A percentile compares a stretch with the other conserved stretches of the same genome.
phyloP scores from a whole-genome alignment of 2,888 invertebrate genomes.

The Drosophila monieri region DNA sequence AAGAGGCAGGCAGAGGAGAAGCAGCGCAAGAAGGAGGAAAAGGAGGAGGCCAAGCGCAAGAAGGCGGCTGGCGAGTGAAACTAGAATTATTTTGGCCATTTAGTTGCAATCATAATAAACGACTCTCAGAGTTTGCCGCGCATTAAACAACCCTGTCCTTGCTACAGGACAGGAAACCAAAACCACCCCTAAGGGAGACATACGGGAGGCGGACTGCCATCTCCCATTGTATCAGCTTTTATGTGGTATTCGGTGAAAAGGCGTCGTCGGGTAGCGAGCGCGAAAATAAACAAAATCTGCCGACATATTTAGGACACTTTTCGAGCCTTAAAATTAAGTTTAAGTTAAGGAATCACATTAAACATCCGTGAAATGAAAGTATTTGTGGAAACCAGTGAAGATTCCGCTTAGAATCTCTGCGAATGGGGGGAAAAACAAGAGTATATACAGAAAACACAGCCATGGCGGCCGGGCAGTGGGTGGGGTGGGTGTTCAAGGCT shows the following conservation, averaged over 20 bases:
- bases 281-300: slow-evolving; percentile 30
- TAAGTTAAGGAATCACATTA: neutral
- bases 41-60: slow-evolving; percentile 6
- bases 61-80: slow-evolving; percentile 1
- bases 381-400: neutral
- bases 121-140: slow-evolving; percentile 43
- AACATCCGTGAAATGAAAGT: slow-evolving; percentile 25
- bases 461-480: slow-evolving; percentile 54
- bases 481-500: slow-evolving; percentile 8
- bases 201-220: slow-evolving; percentile 19
- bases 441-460: slow-evolving; percentile 49
- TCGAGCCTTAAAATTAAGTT: neutral
- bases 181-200: slow-evolving; percentile 72
- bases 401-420: slow-evolving; percentile 5
- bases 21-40: slow-evolving; percentile 8
- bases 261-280: slow-evolving; percentile 68
- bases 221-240: slow-evolving; percentile 49
- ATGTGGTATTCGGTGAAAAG: slow-evolving; percentile 72
- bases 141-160: slow-evolving; percentile 70
- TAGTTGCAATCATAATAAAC: slow-evolving; percentile 52
- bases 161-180: slow-evolving; percentile 57
- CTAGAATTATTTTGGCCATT: slow-evolving; percentile 9
- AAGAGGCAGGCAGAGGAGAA: slow-evolving; percentile 14
- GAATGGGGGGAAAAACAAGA: slow-evolving; percentile 13
- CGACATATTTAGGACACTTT: slow-evolving; percentile 1